phyloP scores from a whole-genome alignment of 2,113 vertebrate genomes.

The Oostethus manadensis region DNA sequence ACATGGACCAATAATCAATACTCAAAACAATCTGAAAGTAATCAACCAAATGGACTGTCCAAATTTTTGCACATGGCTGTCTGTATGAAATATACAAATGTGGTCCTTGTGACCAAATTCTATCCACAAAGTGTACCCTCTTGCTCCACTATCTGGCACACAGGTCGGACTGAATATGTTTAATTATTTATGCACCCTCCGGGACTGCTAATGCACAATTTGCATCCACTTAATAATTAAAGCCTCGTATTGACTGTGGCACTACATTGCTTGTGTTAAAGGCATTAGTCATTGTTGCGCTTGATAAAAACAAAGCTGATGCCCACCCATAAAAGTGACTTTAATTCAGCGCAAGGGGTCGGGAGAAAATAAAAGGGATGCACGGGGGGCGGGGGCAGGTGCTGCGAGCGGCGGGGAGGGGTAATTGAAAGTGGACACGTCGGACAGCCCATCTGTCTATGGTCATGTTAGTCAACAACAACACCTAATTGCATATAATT shows the following conservation, averaged over 20 bases:
- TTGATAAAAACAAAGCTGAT: constrained; percentile 53
- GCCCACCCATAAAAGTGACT: constrained; percentile 30
- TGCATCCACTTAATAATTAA: constrained; percentile 65
- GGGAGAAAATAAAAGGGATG: too few species aligned
- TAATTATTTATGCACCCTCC: constrained; percentile 55
- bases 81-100: too few species aligned
- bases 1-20: too few species aligned
- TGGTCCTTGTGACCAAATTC: neutral
- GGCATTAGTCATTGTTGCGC: constrained; percentile 49
- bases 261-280: constrained; percentile 55
- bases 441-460: neutral
- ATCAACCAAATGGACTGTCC: too few species aligned
- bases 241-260: constrained; percentile 59
- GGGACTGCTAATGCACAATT: constrained; percentile 46
- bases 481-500: neutral
- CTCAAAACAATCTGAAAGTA: too few species aligned
- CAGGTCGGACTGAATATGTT: constrained; percentile 44
- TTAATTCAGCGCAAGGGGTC: too few species aligned
- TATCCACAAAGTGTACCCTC: neutral
- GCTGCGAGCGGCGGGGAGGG: too few species aligned
- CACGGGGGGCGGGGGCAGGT: too few species aligned
- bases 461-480: neutral
- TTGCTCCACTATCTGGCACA: neutral
- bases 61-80: too few species aligned
- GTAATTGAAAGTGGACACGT: constrained; percentile 31